Evolutionary conservation across 1,140 invertebrate genomes (phyloP), one percentile per base, ranked within the genome.

Genomic region (Zophobas morio): DNA sequence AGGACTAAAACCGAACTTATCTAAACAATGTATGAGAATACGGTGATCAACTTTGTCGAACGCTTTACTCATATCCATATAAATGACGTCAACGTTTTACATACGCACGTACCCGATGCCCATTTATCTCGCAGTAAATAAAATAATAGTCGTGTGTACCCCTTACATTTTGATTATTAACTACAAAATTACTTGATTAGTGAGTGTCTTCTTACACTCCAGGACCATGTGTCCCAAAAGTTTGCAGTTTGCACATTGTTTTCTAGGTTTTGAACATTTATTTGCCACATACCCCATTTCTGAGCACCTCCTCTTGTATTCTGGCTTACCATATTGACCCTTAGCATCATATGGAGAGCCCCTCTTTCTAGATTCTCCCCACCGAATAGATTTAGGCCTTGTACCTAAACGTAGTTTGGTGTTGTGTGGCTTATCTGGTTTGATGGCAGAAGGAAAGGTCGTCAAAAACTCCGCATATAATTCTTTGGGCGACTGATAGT

Each of bases 391-490:
- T 20, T 20, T 20, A 20, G 20, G 20, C 20, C 20, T 20, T 20
- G 20, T 20, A 20, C 20, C 20, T 20, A 20, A 20, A 20, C 20
- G 20, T 20, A 20, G 20, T 20, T 20, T 20, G 20, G 20, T 20
- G 20, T 20, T 20, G 20, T 20, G 20, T 20, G 20, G 20, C 20
- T 20, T 20, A 20, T 20, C 20, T 20, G 20, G 20, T 20, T 20
- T 20, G 20, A 20, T 20, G 20, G 20, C 20, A 20, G 20, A 20
- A 20, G 20, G 20, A 20, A 20, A 20, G 20, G 20, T 20, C 20
- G 20, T 20, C 70, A 79, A 57, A 74, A 74, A 79, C 70, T 78
- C 70, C 33, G 54, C 32, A 49, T 75, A 80, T 2, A 80, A 47
- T 6, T 1, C 39, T 47, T 78, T 73, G 0, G 79, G 76, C 33